These are phyloP conservation scores for Syngnathus typhle DNA, from an alignment of 2,113 vertebrate genomes.

Conservation along the genomic window DNA sequence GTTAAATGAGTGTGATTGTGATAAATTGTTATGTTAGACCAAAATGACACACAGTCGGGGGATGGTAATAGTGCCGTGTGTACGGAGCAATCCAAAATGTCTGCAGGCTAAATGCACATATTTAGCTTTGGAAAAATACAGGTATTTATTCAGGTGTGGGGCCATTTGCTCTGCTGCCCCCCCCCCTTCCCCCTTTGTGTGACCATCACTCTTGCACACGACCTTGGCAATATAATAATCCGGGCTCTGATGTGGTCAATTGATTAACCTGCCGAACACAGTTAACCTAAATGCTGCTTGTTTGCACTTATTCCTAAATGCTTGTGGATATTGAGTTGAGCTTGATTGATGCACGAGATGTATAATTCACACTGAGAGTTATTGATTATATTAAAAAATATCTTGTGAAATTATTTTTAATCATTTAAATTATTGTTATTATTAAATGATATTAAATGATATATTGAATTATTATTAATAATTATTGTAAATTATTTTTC, in stretches of 20 bases:
- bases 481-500: no score
- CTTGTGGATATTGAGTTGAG: constrained; percentile 27
- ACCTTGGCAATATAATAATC: constrained; percentile 47
- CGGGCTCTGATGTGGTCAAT: constrained; percentile 46
- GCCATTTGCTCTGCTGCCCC: constrained; percentile 32
- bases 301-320: constrained; percentile 31
- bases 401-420: not conserved
- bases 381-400: constrained; percentile 24
- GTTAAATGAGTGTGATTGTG: constrained; percentile 67
- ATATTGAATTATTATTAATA: no score
- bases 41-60: constrained; percentile 62
- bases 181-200: constrained; percentile 20
- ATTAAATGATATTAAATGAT: no score
- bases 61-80: constrained; percentile 60
- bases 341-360: constrained; percentile 27
- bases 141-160: constrained; percentile 76
- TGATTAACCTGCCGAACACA: constrained; percentile 42
- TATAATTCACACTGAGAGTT: constrained; percentile 21
- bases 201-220: constrained; percentile 47
- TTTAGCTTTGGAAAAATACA: constrained; percentile 73
- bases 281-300: constrained; percentile 31
- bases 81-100: constrained; percentile 64
- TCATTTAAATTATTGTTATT: no score
- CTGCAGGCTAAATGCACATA: constrained; percentile 71
- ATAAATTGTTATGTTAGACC: constrained; percentile 70